Evolutionary conservation across 2,113 vertebrate genomes (phyloP), one percentile per base, ranked within the genome.

Genomic region (Heptranchias perlo): DNA sequence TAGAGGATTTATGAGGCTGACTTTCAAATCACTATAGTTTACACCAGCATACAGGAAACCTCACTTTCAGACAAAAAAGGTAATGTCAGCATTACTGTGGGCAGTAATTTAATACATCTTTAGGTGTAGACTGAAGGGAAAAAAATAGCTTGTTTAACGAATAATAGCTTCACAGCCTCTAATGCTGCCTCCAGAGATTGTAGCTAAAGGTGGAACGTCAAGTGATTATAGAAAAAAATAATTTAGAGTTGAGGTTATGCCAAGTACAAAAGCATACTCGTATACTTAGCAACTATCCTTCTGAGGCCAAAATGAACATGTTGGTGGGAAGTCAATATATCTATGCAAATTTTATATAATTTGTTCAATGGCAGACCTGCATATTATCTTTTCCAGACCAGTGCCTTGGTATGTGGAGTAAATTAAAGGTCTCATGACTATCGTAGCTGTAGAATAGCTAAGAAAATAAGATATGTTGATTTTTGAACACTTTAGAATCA

Each of bases 21-120:
- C 54, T 58, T 61, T 92, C 54, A 58, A 92, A 92, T 61, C 31
- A 92, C 89, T 58, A n/a, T 61, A n/a, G 52, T 92, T 92, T 92
- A 61, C 54, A 89, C 58, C 49, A 54, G 86, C 28, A 10, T 28
- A 89, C 86, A 92, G 54, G 89, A n/a, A 61, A 61, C 31, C 89
- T 93, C 89, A 62, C 58, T 39, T 64, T 64, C 89, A 93, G 89
- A 64, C n/a, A 93, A 64, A n/a, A 93, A 93, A 39, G 18, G 58
- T 23, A 64, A 62, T 62, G n/a, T 64, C 89, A 62, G 58, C 58
- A 64, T 62, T 93, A 62, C 58, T n/a, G 35, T 21, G 58, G 58
- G 58, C 10, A 35, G 6, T 93, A 62, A 93, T 25, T 64, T 93
- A 93, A 62, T 61, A n/a, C 13, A 35, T 62, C 35, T 39, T 93